Base-by-base conservation (phyloP, 2,113 vertebrate genomes). In the Platycercus adscitus region DNA sequence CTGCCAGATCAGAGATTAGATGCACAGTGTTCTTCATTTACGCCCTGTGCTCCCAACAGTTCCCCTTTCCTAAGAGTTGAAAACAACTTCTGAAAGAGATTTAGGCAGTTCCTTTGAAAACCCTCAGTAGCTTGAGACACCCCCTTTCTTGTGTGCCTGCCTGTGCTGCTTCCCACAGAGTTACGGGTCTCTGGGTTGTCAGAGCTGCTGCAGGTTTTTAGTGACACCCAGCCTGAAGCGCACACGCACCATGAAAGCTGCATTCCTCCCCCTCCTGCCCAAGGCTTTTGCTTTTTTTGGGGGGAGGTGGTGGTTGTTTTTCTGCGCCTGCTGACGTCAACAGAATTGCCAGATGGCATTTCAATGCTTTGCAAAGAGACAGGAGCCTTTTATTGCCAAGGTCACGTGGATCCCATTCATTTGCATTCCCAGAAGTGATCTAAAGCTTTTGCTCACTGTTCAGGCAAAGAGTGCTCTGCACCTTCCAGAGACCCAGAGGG, bases 321-420 rank as follows among this genome's bases (percentile, higher is more conserved):
- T 96, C 96, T 97, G 82, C 4, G 94, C 95, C 91, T 98, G 97
- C 97, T 98, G 98, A 98, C 97, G 97, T 98, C 98, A 98, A 93
- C 96, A 80, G 89, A 93, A 98, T 97, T 96, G 95, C 98, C 98
- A 98, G 98, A 98, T 98, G 98, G 98, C 96, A 96, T 96, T 96
- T 96, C 94, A 97, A 91, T 97, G 96, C 96, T 97, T 93, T 83
- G 89, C 96, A 95, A 71, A 97, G 97, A 98, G 98, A 98, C 98
- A 98, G 97, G 97, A 98, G 97, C 96, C 97, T 98, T 98, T 98
- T 97, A 98, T 98, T 98, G 89, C 88, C 6, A 26, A 60, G 72
- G 91, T 97, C 97, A 97, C 96, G 85, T 97, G 97, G 93, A 88
- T 70, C 66, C 63, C 81, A 68, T 96, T 96, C 95, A 96, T 98